Conservation (phyloP, 2,888 invertebrate species). For the Drosophila setosimentum region DNA sequence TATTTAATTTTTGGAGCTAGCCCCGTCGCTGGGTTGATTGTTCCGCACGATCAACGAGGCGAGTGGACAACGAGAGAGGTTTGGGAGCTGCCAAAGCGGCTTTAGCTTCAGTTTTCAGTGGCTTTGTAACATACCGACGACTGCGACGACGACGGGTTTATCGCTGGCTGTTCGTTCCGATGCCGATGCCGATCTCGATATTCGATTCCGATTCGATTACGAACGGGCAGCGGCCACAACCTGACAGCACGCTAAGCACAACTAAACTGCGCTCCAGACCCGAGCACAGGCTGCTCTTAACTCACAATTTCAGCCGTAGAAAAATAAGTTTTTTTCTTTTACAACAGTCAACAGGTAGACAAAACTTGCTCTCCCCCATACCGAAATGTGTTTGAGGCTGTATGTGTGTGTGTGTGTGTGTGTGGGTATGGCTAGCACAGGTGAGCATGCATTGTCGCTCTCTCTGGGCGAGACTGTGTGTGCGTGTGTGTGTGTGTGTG, state of each 20-base stretch:
- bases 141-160: constrained; percentile 69
- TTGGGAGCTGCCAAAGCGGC: constrained; percentile 44
- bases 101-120: constrained; percentile 35
- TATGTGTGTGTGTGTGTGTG: constrained; percentile 23
- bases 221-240: constrained; percentile 60
- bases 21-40: constrained; percentile 51
- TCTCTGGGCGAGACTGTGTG: neutral
- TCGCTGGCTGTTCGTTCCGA: constrained; percentile 52
- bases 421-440: constrained; percentile 6
- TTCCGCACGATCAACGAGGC: constrained; percentile 76
- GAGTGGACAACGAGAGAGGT: constrained; percentile 41
- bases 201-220: constrained; percentile 34
- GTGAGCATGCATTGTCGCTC: constrained; percentile 27
- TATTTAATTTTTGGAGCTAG: constrained; percentile 36
- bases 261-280: constrained; percentile 80
- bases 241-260: constrained; percentile 74
- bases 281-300: constrained; percentile 77
- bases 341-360: constrained; percentile 53
- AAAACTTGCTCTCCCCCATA: constrained; percentile 26
- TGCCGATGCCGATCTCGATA: constrained; percentile 44
- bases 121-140: constrained; percentile 72
- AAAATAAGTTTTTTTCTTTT: constrained; percentile 13
- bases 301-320: constrained; percentile 53
- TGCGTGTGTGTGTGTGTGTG: neutral
- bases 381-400: constrained; percentile 5